Evolutionary conservation across 2,888 invertebrate genomes (phyloP), one percentile per base, ranked within the genome.

Genomic region (Lithophane semibrunnea): DNA sequence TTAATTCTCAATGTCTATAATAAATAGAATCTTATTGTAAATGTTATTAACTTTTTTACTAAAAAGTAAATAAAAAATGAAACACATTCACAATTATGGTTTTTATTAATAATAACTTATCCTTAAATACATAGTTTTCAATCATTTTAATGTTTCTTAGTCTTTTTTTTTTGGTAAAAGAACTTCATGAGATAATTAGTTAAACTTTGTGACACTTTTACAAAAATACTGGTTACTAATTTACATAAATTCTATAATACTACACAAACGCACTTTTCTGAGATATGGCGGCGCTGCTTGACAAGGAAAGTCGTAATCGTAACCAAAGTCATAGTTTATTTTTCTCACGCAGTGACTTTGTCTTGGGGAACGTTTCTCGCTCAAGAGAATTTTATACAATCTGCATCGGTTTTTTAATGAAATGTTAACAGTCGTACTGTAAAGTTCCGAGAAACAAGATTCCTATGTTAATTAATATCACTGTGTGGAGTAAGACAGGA

Each of bases 101-200:
- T 80, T 71, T 82, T 76, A 76, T 81, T 68, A 54, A 63, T 68
- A 54, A 63, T 58, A 68, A 58, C 16, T n/a, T 75, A 66, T 37
- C 9, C 47, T 21, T 73, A 58, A 21, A 66, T 61, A 74, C 69
- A 64, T 44, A 16, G 0, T 13, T 24, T 16, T 21, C 29, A 42
- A 12, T 13, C 8, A 58, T 16, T 52, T 24, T 63, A 58, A 72
- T 42, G 16, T 54, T 29, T 1, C 3, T 75, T 12, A 29, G 0
- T 21, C 16, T 13, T 12, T 8, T 37, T 37, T 44, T 64, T 64
- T 64, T 80, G 42, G 56, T 67, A 56, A 42, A 16, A 60, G 3
- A 64, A 64, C n/a, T 29, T 58, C 60, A 60, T 29, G 8, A 47
- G 29, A 44, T 29, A 12, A 52, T 3, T 49, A 42, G 12, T 47